Evolutionary conservation across 1,140 invertebrate species (phyloP).

Genomic region (Brachystomella parvula): DNA sequence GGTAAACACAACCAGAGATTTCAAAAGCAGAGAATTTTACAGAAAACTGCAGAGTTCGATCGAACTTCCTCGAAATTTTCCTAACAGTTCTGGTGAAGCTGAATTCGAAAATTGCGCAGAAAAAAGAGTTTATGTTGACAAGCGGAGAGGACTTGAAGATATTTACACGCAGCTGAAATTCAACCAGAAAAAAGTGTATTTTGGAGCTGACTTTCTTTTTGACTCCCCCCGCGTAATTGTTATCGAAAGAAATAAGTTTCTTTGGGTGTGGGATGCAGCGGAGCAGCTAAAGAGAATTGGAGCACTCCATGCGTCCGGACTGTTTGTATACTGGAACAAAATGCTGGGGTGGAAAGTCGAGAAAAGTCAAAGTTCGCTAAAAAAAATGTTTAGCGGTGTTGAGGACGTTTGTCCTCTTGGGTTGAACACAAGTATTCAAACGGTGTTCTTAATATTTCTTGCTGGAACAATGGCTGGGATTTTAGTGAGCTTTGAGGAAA

Average conservation of each 20-base stretch:
- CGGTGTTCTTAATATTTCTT: neutral
- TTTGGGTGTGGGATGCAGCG: neutral
- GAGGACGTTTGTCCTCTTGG: neutral
- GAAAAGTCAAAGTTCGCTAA: too few species aligned
- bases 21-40: neutral
- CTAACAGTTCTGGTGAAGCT: neutral
- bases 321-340: neutral
- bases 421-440: neutral
- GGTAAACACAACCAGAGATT: neutral
- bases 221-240: neutral
- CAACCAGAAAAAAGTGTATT: neutral
- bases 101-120: neutral
- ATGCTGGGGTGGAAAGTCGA: neutral
- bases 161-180: neutral
- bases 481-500: neutral
- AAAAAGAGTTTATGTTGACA: neutral
- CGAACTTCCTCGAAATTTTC: neutral
- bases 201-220: neutral
- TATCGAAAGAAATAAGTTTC: neutral
- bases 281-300: neutral
- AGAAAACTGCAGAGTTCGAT: neutral
- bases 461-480: neutral
- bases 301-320: neutral
- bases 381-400: too few species aligned
- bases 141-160: neutral